phyloP scores from a whole-genome alignment of 2,888 invertebrate species.

The Hydriomena furcata region DNA sequence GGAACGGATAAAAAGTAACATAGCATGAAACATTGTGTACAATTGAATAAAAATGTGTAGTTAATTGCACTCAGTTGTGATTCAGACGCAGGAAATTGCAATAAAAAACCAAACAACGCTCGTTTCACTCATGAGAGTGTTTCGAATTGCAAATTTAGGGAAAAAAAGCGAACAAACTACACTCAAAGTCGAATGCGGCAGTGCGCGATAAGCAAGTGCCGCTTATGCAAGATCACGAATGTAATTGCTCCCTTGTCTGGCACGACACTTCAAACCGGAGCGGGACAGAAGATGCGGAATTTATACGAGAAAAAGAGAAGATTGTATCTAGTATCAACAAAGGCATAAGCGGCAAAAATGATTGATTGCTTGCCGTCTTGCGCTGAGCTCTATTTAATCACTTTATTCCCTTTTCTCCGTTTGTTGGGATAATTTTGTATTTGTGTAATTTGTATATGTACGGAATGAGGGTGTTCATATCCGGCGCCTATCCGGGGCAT shows the following conservation, averaged over 20 bases:
- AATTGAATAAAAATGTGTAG: constrained; percentile 27
- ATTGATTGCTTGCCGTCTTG: constrained; percentile 83
- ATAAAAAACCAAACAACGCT: constrained; percentile 53
- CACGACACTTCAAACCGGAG: constrained; percentile 81
- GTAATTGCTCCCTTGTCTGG: constrained; percentile 84
- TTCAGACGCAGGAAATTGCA: constrained; percentile 35
- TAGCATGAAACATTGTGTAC: constrained; percentile 29
- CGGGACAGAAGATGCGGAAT: constrained; percentile 54
- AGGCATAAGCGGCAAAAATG: constrained; percentile 81
- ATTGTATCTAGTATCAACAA: constrained; percentile 62
- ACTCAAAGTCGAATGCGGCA: constrained; percentile 81
- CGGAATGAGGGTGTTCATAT: constrained; percentile 77
- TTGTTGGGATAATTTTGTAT: constrained; percentile 83
- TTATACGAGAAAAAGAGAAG: constrained; percentile 56
- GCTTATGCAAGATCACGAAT: constrained; percentile 85
- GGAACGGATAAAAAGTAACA: constrained; percentile 23
- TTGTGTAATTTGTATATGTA: constrained; percentile 83
- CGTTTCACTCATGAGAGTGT: constrained; percentile 65
- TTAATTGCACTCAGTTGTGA: constrained; percentile 33
- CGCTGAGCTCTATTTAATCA: constrained; percentile 84
- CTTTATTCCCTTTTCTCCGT: constrained; percentile 84
- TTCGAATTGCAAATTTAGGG: constrained; percentile 80
- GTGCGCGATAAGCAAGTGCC: constrained; percentile 81
- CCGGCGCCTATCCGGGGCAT: constrained; percentile 64
- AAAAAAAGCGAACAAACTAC: constrained; percentile 77